Evolutionary conservation across 1,140 invertebrate genomes (phyloP).

Genomic region (Vanessa tameamea): DNA sequence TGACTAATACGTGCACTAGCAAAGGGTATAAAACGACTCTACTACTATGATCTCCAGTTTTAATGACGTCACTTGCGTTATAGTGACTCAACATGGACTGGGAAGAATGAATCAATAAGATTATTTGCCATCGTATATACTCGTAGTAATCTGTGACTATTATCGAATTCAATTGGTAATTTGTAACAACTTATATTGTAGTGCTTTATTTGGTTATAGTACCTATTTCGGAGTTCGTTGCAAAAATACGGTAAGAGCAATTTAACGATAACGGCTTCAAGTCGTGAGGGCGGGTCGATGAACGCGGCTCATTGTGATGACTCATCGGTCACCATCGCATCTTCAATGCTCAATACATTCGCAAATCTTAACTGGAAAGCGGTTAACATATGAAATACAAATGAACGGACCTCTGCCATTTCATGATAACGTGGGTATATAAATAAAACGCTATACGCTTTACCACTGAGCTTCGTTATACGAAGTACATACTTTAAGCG

Average conservation of each 20-base stretch:
- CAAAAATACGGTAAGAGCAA: conserved; percentile 56
- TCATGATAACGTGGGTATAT: neutral
- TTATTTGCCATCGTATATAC: neutral
- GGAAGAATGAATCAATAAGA: conserved; percentile 53
- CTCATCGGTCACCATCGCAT: conserved; percentile 63
- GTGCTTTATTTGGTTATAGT: conserved; percentile 17
- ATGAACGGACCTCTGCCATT: conserved; percentile 5
- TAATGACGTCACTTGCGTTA: conserved; percentile 57
- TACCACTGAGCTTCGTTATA: neutral
- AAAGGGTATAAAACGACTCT: conserved; percentile 13
- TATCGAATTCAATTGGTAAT: neutral
- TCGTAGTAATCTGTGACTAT: neutral
- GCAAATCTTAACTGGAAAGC: conserved; percentile 36
- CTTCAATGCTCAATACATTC: conserved; percentile 51
- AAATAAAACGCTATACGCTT: neutral
- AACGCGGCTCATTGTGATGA: conserved; percentile 61
- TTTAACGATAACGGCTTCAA: conserved; percentile 54
- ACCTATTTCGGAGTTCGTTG: conserved; percentile 34
- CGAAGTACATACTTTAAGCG: neutral
- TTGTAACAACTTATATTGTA: neutral
- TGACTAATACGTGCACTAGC: conserved; percentile 23
- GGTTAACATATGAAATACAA: conserved; percentile 16
- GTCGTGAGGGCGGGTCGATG: conserved; percentile 63
- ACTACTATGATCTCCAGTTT: conserved; percentile 18
- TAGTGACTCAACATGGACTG: conserved; percentile 50